Evolutionary conservation across 2,797 vertebrate species (phyloP), one percentile per base, ranked within the genome.

Genomic region (Chelmon rostratus): DNA sequence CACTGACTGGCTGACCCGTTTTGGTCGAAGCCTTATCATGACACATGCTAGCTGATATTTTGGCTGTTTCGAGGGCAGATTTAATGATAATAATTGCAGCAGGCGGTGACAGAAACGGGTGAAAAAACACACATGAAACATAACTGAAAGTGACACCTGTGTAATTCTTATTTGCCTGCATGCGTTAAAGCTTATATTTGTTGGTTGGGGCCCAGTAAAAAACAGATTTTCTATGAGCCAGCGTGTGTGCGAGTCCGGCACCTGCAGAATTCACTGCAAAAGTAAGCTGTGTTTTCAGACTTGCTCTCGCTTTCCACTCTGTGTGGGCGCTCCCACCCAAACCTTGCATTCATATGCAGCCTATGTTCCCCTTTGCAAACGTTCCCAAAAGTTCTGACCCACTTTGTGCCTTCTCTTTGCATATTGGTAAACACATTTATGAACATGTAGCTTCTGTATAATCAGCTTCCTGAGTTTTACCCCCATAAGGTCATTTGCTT

Each of bases 351-450:
- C 66, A 40, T 59, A 73, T 78, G 72, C 83, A 88, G 68, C 69
- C 58, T 62, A 46, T 76, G 63, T 68, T 76, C n/a, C 58, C 69
- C 52, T 76, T 40, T 28, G 6, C 64, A 76, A 90, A 92, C 83
- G 91, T 91, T 75, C 11, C 63, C 15, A 37, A 84, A 87, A 89
- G 84, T 89, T 90, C 50, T 93, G 91, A 92, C 92, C 92, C 91
- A 93, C 85, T 93, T 93, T 84, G 38, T 42, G 79, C n/a, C 59
- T 81, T 59, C 73, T 49, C 69, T 89, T 85, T 87, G 86, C 90
- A 92, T 88, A 82, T 79, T 86, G 87, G 87, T 88, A 90, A 93
- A 91, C 87, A 91, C 78, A 88, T 91, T 91, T 89, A 88, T 71
- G 70, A 91, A 88, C 81, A 86, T 82, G 76, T 70, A 84, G 88